phyloP scores from a whole-genome alignment of 2,888 invertebrate genomes.

The Pterostichus niger region DNA sequence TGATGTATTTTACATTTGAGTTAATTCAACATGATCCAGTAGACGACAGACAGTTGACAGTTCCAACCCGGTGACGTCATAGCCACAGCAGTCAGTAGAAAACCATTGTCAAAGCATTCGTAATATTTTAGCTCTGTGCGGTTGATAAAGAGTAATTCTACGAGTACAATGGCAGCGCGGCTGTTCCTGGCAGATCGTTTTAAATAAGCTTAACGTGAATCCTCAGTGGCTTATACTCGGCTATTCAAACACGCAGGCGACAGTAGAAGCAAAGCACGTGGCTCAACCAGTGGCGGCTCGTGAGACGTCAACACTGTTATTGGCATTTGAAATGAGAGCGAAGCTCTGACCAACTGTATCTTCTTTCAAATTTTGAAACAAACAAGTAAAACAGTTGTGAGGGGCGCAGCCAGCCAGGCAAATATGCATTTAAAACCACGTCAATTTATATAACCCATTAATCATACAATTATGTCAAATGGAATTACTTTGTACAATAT shows the following conservation, averaged over 20 bases:
- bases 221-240: slow-evolving; percentile 68
- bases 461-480: slow-evolving; percentile 70
- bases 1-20: too few species aligned
- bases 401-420: slow-evolving; percentile 45
- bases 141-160: slow-evolving; percentile 69
- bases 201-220: slow-evolving; percentile 71
- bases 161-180: slow-evolving; percentile 69
- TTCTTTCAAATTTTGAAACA: neutral
- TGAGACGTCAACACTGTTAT: slow-evolving; percentile 27
- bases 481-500: slow-evolving; percentile 70
- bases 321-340: neutral
- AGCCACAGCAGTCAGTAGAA: neutral
- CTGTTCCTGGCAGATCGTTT: slow-evolving; percentile 71
- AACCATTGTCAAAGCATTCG: slow-evolving; percentile 62
- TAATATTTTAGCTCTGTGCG: slow-evolving; percentile 63
- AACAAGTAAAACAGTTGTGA: neutral
- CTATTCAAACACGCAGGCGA: slow-evolving; percentile 69
- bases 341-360: neutral
- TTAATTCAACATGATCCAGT: too few species aligned
- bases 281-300: slow-evolving; percentile 44
- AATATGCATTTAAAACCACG: slow-evolving; percentile 70
- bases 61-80: slow-evolving; percentile 11
- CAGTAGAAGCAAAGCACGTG: slow-evolving; percentile 29
- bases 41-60: slow-evolving; percentile 58
- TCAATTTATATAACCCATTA: slow-evolving; percentile 71